Base-by-base conservation (phyloP, 2,113 vertebrate species). In the Chloropsis cyanopogon region DNA sequence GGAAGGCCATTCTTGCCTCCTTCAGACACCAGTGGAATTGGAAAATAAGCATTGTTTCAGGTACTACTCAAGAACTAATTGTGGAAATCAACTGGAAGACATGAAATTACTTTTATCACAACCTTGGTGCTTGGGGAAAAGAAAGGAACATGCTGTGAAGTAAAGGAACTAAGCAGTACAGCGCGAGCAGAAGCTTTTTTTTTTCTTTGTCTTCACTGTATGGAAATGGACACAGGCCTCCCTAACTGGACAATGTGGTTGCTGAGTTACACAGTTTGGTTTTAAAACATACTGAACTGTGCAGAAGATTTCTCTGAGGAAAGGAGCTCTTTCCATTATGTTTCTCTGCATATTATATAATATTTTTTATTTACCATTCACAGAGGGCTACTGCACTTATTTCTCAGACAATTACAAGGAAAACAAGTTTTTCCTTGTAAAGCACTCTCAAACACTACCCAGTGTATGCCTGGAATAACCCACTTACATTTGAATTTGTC, bases 1-100 rank as follows among this genome's bases (percentile, higher is more conserved):
- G 96, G 96, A 96, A 97, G 94, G 97, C 96, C 97, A 95, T 95
- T 97, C 94, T 93, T 97, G 96, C 97, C 98, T 95, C 97, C 91
- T 98, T 97, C 88, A 97, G 94, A 97, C 97, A 97, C 98, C 97
- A 97, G 97, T 97, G 94, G 97, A 98, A 98, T 97, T 98, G 97
- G 97, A 96, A 98, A 98, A 98, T 97, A 98, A 98, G 96, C 95
- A 97, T 82, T 49, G 19, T 79, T 95, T 93, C 56, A 85, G 60
- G 52, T 90, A 76, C 72, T 90, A 60, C 70, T 29, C n/a, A 60
- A 83, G 24, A 78, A 84, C 33, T 97, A 96, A 97, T 96, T 96
- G 79, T 44, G 68, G 56, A 73, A 72, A 71, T 76, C 24, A 92
- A 29, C 41, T 12, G 12, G 56, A 91, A 73, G 39, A 9, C 18